Evolutionary conservation across 2,888 invertebrate genomes (phyloP).

Genomic region (Patella caerulea): DNA sequence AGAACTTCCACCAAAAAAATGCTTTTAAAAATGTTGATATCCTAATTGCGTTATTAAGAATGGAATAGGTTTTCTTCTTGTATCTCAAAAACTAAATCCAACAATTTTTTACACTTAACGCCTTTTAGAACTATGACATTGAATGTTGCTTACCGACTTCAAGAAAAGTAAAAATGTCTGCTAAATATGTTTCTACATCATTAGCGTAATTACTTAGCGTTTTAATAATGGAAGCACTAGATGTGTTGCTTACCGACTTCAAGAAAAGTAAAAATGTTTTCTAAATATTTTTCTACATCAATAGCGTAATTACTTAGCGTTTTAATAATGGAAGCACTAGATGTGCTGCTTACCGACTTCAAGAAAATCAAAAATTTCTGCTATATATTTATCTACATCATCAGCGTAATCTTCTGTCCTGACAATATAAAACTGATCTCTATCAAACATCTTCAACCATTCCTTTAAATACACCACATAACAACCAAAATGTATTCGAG

Average conservation of each 20-base stretch:
- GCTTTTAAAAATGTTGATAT: too few relatives aligned
- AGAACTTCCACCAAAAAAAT: too few relatives aligned
- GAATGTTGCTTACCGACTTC: constrained; percentile 40
- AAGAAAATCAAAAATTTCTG: constrained; percentile 37
- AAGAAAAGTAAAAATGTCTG: constrained; percentile 37
- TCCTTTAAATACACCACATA: constrained; percentile 43
- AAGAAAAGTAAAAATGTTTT: constrained; percentile 38
- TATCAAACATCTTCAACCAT: constrained; percentile 46
- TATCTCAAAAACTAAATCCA: too few relatives aligned
- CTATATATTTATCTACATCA: constrained; percentile 28
- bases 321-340: too few relatives aligned
- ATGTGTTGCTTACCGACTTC: constrained; percentile 34
- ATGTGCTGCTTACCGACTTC: constrained; percentile 35
- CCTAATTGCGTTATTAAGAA: too few relatives aligned
- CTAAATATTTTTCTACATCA: constrained; percentile 27
- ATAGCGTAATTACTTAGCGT: constrained; percentile 28
- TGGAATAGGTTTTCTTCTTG: too few relatives aligned
- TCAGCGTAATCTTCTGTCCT: constrained; percentile 43
- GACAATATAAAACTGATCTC: constrained; percentile 39
- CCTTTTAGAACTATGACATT: too few relatives aligned
- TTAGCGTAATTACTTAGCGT: constrained; percentile 29
- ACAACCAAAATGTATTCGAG: constrained; percentile 37
- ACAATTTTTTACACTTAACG: too few relatives aligned
- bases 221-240: too few relatives aligned
- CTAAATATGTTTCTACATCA: constrained; percentile 28